These are phyloP conservation scores for Drosophila siamana DNA, from an alignment of 2,888 invertebrate species.

Conservation along the genomic window DNA sequence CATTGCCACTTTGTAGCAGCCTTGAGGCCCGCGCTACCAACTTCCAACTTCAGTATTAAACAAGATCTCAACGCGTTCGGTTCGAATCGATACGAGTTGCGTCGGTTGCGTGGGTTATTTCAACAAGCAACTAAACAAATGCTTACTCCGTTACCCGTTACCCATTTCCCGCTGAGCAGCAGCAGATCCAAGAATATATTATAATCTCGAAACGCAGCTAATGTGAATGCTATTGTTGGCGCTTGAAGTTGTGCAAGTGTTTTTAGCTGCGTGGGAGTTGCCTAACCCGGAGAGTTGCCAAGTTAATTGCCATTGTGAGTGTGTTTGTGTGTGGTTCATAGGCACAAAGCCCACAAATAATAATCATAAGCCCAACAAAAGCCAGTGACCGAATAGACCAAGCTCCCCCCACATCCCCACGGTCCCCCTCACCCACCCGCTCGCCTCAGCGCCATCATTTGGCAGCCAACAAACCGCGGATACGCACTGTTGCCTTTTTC, in stretches of 20 bases:
- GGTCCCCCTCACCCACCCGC: too few species aligned
- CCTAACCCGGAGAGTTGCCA: conserved; percentile 33
- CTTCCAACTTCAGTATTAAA: conserved; percentile 73
- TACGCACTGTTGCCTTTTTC: conserved; percentile 76
- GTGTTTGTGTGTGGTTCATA: conserved; percentile 52
- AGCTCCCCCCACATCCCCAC: conserved; percentile 38
- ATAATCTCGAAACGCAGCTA: conserved; percentile 6
- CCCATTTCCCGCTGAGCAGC: background rate
- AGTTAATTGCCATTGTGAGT: conserved; percentile 53
- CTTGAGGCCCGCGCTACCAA: conserved; percentile 50
- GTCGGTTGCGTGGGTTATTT: conserved; percentile 21
- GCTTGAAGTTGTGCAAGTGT: conserved; percentile 45
- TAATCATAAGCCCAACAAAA: conserved; percentile 50
- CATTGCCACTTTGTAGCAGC: conserved; percentile 45
- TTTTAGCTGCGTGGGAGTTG: conserved; percentile 60
- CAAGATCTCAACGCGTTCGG: conserved; percentile 72
- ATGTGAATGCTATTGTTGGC: background rate
- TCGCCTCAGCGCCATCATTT: background rate
- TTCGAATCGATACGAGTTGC: conserved; percentile 30
- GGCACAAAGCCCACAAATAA: conserved; percentile 26
- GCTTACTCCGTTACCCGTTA: background rate
- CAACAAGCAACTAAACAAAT: conserved; percentile 17
- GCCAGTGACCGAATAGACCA: conserved; percentile 70
- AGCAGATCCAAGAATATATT: conserved; percentile 29
- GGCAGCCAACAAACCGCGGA: conserved; percentile 40